Conservation (phyloP, 1,140 invertebrate species). For the Druon quercuslanigerum region DNA sequence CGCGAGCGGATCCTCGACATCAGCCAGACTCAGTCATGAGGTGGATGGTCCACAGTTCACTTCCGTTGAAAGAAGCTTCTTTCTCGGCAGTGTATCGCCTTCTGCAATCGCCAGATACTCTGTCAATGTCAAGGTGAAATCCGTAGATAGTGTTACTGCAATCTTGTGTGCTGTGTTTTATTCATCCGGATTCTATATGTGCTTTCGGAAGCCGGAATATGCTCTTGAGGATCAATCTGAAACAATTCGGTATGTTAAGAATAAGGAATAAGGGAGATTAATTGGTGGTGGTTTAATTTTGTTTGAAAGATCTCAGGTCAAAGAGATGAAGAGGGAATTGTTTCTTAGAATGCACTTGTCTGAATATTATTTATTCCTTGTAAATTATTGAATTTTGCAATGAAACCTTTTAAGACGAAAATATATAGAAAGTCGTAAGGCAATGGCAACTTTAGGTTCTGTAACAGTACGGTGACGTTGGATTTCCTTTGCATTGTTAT, state of each 20-base stretch:
- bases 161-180: neutral
- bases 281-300: neutral
- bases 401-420: too few relatives aligned
- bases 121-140: slow-evolving; percentile 25
- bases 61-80: slow-evolving; percentile 12
- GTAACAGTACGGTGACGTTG: too few relatives aligned
- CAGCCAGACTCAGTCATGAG: slow-evolving; percentile 21
- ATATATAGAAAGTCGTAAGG: too few relatives aligned
- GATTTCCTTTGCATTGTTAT: too few relatives aligned
- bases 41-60: slow-evolving; percentile 25
- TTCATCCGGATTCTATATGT: neutral
- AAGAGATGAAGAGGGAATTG: too few relatives aligned
- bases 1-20: neutral
- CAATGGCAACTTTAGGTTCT: too few relatives aligned
- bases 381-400: too few relatives aligned
- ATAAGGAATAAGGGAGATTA: neutral
- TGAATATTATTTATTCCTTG: too few relatives aligned
- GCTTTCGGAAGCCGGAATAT: neutral
- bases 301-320: neutral
- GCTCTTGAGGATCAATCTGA: neutral
- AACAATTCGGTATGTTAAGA: slow-evolving; percentile 9
- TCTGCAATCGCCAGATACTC: neutral
- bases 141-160: neutral
- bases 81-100: neutral
- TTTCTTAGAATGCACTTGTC: too few relatives aligned